Evolutionary conservation across 2,888 invertebrate genomes (phyloP), one percentile per base, ranked within the genome.

Genomic region (Caenorhabditis sp.): DNA sequence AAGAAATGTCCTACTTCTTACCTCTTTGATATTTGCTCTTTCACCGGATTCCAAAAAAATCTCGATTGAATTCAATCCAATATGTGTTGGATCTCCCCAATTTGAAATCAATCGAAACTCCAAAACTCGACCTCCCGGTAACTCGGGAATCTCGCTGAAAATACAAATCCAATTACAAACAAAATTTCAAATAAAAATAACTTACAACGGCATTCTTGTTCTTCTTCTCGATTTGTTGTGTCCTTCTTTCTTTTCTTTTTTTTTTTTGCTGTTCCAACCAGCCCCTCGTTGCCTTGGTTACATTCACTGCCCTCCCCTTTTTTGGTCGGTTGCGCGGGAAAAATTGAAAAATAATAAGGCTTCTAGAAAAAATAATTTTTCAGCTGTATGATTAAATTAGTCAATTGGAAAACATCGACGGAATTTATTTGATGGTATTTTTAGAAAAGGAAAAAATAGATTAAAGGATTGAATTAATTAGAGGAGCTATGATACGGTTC

Each of bases 31-130:
- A 2, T 68, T 65, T 14, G 83, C 83, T 12, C 82, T 64, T 27
- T 72, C 69, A 0, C 86, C 86, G 8, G 72, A 63, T 17, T 70
- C 70, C 3, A 79, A 78, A 73, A 86, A 86, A n/a, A 86, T 76
- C 60, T 86, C 86, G 26, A 86, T 70, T 5, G 80, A 80, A 59
- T 82, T 81, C 43, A 86, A 68, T 14, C 86, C 86, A 50, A 86
- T 81, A 54, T 66, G 68, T 1, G 63, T 67, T 26, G 72, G 36
- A 61, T 82, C 82, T 7, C 82, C 81, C 82, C 82, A 82, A 61
- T 82, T 82, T 4, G 76, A 73, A 21, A 76, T 63, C 1, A 81
- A 65, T 14, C 70, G 64, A 1, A 82, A 38, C 25, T 60, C 54
- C 8, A 82, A 63, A 17, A 49, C 12, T 56, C 59, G 43, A 0